These are phyloP conservation scores for Erebia ligea DNA, from an alignment of 2,888 invertebrate species.

Conservation along the genomic window DNA sequence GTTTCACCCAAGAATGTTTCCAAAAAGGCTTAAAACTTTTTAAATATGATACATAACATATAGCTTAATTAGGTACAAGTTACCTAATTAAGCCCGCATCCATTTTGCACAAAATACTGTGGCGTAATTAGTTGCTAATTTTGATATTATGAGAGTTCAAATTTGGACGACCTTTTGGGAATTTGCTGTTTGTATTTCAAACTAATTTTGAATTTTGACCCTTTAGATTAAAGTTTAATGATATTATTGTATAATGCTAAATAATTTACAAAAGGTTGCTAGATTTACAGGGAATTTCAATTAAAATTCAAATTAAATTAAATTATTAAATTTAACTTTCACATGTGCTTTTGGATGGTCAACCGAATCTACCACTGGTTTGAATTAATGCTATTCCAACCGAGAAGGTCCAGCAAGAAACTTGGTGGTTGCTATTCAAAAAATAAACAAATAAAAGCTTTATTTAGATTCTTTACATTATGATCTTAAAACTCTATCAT, in stretches of 20 bases:
- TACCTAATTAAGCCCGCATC: background rate
- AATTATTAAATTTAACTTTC: too few species aligned
- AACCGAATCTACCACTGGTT: too few species aligned
- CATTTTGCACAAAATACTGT: background rate
- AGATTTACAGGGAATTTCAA: too few species aligned
- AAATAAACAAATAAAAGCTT: too few species aligned
- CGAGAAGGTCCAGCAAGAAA: too few species aligned
- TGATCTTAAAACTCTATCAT: too few species aligned
- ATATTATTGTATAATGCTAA: background rate
- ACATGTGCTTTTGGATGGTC: too few species aligned
- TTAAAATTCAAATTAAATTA: too few species aligned
- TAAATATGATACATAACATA: background rate
- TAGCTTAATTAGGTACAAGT: background rate
- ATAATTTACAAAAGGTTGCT: background rate
- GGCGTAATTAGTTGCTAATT: background rate
- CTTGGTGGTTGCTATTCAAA: too few species aligned
- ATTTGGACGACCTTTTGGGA: background rate
- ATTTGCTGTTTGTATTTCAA: slow-evolving; percentile 13
- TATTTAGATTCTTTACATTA: too few species aligned
- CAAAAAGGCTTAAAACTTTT: background rate
- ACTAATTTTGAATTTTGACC: slow-evolving; percentile 11
- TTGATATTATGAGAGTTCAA: background rate
- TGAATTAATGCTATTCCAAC: too few species aligned
- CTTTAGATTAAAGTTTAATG: slow-evolving; percentile 3
- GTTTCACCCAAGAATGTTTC: background rate